Percentiles rank a stretch among this genome's conserved stretches.
phyloP scores from a whole-genome alignment of 2,113 vertebrate species.

The Sigmodon hispidus region DNA sequence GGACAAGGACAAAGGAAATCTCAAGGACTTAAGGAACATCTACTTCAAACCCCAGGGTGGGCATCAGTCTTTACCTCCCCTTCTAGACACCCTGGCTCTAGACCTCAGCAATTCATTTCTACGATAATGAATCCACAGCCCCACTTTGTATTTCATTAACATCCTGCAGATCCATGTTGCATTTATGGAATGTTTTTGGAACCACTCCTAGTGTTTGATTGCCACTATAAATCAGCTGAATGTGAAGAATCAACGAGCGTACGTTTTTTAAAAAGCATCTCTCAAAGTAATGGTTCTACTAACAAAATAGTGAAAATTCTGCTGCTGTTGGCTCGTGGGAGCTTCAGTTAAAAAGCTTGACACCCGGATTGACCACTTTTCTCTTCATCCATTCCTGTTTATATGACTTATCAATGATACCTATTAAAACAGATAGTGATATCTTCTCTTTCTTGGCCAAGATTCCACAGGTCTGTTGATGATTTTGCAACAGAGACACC shows the following conservation, averaged over 20 bases:
- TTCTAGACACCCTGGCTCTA: not conserved
- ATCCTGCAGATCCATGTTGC: not conserved
- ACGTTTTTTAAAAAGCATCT: slow-evolving; percentile 15
- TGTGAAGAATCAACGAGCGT: slow-evolving; percentile 48
- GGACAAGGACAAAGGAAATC: not conserved
- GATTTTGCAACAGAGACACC: not conserved
- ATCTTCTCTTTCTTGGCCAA: not conserved
- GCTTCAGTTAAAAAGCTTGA: not conserved
- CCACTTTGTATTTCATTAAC: not conserved
- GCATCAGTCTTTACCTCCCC: not conserved
- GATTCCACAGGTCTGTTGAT: not conserved
- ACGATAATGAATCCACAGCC: not conserved
- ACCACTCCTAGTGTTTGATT: slow-evolving; percentile 11
- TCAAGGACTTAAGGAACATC: not conserved
- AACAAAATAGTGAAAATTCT: not conserved
- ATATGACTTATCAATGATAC: not conserved
- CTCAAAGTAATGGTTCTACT: slow-evolving; percentile 57
- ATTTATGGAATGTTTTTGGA: slow-evolving; percentile 32
- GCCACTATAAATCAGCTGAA: slow-evolving; percentile 50
- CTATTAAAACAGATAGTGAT: not conserved
- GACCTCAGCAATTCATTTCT: not conserved
- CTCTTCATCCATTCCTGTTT: not conserved
- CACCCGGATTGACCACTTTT: not conserved
- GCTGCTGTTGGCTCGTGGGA: not conserved
- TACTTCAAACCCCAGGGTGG: not conserved